A percentile compares a stretch with the other conserved stretches of the same genome.
These are phyloP conservation scores for Lampris incognitus DNA, from an alignment of 2,113 vertebrate genomes.

Conservation along the genomic window DNA sequence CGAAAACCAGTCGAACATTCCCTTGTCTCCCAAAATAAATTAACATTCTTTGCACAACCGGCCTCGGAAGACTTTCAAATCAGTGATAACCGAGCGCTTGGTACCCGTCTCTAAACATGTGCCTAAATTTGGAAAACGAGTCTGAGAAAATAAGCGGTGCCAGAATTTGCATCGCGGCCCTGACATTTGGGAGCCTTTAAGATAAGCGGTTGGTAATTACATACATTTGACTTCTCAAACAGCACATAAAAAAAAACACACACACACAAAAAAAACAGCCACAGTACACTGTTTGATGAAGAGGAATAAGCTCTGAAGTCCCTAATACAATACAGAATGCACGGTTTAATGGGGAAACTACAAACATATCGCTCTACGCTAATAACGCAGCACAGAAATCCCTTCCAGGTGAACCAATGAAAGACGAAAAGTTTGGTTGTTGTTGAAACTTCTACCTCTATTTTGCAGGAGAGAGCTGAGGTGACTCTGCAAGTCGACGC, in stretches of 20 bases:
- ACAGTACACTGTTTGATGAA: slow-evolving; percentile 21
- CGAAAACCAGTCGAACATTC: slow-evolving; percentile 8
- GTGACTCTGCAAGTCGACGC: slow-evolving; percentile 2
- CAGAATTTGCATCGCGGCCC: slow-evolving; percentile 67
- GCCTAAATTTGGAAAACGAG: slow-evolving; percentile 60
- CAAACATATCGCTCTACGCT: not conserved
- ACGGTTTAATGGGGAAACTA: slow-evolving; percentile 9
- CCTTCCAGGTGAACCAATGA: slow-evolving; percentile 41
- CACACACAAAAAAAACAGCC: not conserved
- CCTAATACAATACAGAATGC: slow-evolving; percentile 34
- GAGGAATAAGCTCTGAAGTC: slow-evolving; percentile 28
- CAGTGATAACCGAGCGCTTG: slow-evolving; percentile 32
- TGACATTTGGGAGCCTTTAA: slow-evolving; percentile 55
- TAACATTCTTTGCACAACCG: slow-evolving; percentile 18
- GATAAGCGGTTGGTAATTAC: slow-evolving; percentile 70
- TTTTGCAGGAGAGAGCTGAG: not conserved
- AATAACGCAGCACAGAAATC: slow-evolving; percentile 7
- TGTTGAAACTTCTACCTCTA: not conserved
- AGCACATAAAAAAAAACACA: slow-evolving; percentile 40
- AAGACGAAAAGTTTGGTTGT: not conserved
- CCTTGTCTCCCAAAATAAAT: not conserved
- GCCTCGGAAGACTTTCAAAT: slow-evolving; percentile 37
- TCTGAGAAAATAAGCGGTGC: slow-evolving; percentile 59
- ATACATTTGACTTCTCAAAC: slow-evolving; percentile 75
- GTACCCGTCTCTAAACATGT: slow-evolving; percentile 18